Evolutionary conservation across 2,113 vertebrate genomes (phyloP), one percentile per base, ranked within the genome.

Genomic region (Hirundichthys speculiger): DNA sequence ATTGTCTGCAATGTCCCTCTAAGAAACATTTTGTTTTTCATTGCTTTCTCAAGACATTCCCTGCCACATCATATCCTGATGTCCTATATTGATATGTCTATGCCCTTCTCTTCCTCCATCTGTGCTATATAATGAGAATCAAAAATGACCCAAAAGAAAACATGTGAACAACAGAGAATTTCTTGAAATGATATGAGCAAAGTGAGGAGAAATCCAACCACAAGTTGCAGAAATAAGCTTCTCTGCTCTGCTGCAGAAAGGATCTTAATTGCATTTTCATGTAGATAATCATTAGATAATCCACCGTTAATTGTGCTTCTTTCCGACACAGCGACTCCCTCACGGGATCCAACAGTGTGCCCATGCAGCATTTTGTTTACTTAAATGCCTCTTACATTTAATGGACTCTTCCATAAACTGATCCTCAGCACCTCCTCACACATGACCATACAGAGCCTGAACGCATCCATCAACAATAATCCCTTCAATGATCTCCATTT

Each of bases 241-340:
- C 69, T 80, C 84, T 83, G 56, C 70, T 67, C 46, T 45, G 68
- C 64, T 1, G 65, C 79, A 77, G 86, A 88, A 77, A 82, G 73
- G 69, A 67, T 72, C 73, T 79, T 87, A 81, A 92, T 90, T 86
- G 89, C 88, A 91, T 90, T 90, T 91, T 92, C 84, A 91, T 91
- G 86, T 57, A 41, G 85, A 87, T 85, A 86, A 83, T 90, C 73
- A 66, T 74, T 67, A 87, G 83, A 53, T 80, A 82, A 81, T 84
- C 89, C 74, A 63, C 46, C 14, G 66, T 73, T 84, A 82, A 86
- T 85, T 84, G 85, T 80, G 64, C 85, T 70, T 77, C 86, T 78
- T 64, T 84, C 84, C 69, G 14, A 84, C 77, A 75, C 69, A 66
- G 79, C 68, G 53, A 22, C 50, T 73, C 69, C 60, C 83, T 88